These are phyloP conservation scores for Osmerus mordax DNA, from an alignment of 2,113 vertebrate species.

Conservation along the genomic window DNA sequence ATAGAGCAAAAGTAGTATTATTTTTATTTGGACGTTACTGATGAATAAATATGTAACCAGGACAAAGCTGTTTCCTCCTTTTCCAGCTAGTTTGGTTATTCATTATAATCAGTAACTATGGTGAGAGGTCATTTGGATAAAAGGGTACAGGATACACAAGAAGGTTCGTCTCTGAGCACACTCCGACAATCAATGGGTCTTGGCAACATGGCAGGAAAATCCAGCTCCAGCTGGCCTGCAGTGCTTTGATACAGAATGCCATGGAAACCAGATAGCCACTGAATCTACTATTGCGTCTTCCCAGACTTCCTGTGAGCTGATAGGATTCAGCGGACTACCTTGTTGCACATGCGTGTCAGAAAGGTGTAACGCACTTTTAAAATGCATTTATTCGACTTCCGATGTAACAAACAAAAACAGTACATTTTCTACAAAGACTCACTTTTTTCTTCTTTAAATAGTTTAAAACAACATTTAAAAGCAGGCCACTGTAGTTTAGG, in stretches of 20 bases:
- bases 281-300: neutral
- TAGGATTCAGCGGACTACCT: neutral
- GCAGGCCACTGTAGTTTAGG: too few species aligned
- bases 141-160: neutral
- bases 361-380: too few species aligned
- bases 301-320: neutral
- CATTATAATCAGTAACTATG: neutral
- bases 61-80: too few species aligned
- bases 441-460: too few species aligned
- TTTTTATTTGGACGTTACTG: too few species aligned
- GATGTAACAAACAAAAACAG: too few species aligned
- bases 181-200: neutral
- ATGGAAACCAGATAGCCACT: neutral
- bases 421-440: too few species aligned
- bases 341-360: too few species aligned
- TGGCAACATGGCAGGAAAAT: neutral
- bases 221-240: neutral
- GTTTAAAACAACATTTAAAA: too few species aligned
- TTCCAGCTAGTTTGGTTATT: neutral
- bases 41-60: too few species aligned
- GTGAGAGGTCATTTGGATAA: neutral
- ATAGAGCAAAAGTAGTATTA: too few species aligned
- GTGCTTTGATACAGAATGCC: neutral
- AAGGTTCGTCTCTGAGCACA: neutral
- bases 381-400: too few species aligned